Evolutionary conservation across 2,797 vertebrate species (phyloP).

Genomic region (Mareca penelope): DNA sequence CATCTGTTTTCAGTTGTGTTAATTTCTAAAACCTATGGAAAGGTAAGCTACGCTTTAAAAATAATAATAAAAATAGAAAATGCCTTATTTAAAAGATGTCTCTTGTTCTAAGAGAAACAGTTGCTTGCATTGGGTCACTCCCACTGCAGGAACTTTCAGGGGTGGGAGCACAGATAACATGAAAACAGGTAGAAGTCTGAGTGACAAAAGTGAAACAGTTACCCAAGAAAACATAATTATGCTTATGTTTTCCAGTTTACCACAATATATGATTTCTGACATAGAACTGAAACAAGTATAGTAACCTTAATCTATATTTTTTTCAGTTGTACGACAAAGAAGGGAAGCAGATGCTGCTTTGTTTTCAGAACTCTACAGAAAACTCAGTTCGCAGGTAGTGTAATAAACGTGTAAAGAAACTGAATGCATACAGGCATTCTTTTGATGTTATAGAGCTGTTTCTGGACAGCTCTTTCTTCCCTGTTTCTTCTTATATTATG

Average conservation of each 20-base stretch:
- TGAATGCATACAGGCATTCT: neutral
- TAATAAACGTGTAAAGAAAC: neutral
- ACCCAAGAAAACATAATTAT: neutral
- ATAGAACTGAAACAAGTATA: too few species aligned
- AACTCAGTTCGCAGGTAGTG: conserved; percentile 93
- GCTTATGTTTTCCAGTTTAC: neutral
- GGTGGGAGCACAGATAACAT: neutral
- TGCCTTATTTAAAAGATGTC: neutral
- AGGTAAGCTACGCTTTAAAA: neutral
- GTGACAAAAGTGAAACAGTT: neutral
- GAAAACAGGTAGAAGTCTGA: neutral
- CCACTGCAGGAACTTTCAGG: neutral
- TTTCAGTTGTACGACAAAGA: conserved; percentile 91
- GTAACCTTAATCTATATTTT: neutral
- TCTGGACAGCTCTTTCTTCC: neutral
- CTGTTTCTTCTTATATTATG: neutral
- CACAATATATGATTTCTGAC: neutral
- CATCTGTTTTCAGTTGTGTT: neutral
- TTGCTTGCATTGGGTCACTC: neutral
- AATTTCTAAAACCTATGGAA: neutral
- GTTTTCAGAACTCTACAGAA: conserved; percentile 95
- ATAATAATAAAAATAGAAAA: too few species aligned
- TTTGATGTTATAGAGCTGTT: neutral
- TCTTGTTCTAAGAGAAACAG: neutral
- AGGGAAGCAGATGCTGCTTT: conserved; percentile 92